Evolutionary conservation across 2,888 invertebrate genomes (phyloP).

Genomic region (Subacronicta megacephala): DNA sequence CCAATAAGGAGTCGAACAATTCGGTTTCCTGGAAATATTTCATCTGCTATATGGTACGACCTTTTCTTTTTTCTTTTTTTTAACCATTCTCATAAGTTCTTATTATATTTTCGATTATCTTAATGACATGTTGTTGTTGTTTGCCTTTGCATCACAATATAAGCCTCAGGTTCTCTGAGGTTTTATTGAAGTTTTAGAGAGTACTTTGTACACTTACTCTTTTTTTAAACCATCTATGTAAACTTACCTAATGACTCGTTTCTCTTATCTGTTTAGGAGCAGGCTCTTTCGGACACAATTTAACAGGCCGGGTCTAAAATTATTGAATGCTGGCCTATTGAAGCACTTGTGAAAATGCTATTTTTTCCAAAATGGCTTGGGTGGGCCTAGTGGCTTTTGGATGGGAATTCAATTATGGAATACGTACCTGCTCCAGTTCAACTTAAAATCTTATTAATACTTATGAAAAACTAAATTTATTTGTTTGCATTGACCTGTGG

Average conservation of each 20-base stretch:
- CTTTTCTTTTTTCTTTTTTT: slow-evolving; percentile 14
- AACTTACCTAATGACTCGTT: too few species aligned
- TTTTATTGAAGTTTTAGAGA: too few species aligned
- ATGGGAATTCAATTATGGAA: slow-evolving; percentile 4
- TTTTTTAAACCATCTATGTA: too few species aligned
- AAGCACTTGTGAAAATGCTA: slow-evolving; percentile 1
- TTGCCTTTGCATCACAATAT: too few species aligned
- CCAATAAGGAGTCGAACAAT: slow-evolving; percentile 22
- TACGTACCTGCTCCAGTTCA: slow-evolving; percentile 7
- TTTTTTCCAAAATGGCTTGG: slow-evolving; percentile 9
- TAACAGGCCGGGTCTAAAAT: slow-evolving; percentile 15
- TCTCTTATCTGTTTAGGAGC: slow-evolving; percentile 49
- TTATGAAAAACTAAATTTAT: too few species aligned
- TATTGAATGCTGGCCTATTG: slow-evolving; percentile 1
- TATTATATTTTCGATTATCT: neutral
- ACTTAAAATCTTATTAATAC: slow-evolving; percentile 1
- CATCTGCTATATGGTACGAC: slow-evolving; percentile 34
- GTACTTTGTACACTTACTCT: too few species aligned
- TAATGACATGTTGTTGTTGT: too few species aligned
- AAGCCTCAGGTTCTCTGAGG: too few species aligned
- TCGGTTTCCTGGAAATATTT: slow-evolving; percentile 18
- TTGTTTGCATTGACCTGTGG: neutral
- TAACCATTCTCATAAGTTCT: too few species aligned
- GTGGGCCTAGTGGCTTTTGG: neutral
- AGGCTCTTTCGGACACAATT: slow-evolving; percentile 28